Percentiles rank a stretch among this genome's conserved stretches.
phyloP scores from a whole-genome alignment of 2,888 invertebrate genomes.

The Drosophila borborema region DNA sequence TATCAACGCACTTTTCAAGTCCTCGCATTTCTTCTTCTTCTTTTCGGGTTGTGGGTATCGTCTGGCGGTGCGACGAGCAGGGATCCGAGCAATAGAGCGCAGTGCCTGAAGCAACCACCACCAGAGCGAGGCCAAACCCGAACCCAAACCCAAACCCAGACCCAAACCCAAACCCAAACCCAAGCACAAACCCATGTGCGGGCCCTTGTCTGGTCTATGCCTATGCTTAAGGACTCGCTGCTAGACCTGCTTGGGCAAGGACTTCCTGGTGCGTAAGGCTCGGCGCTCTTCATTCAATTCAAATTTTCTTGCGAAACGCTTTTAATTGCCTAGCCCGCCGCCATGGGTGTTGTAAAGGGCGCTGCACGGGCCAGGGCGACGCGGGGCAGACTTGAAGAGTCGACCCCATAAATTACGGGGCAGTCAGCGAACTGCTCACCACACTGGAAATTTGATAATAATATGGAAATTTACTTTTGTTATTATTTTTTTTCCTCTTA shows the following conservation, averaged over 20 bases:
- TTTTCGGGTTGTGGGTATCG: slow-evolving; percentile 72
- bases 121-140: slow-evolving; percentile 20
- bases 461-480: slow-evolving; percentile 63
- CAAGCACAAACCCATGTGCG: slow-evolving; percentile 36
- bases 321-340: slow-evolving; percentile 69
- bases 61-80: slow-evolving; percentile 73
- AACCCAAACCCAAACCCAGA: slow-evolving; percentile 20
- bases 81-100: slow-evolving; percentile 23
- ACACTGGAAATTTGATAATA: slow-evolving; percentile 67
- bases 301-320: slow-evolving; percentile 71
- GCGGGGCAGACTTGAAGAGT: slow-evolving; percentile 10
- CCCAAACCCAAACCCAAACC: slow-evolving; percentile 13
- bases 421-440: slow-evolving; percentile 53
- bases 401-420: slow-evolving; percentile 68
- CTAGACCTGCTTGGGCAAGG: slow-evolving; percentile 62
- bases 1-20: slow-evolving; percentile 68
- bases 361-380: neutral
- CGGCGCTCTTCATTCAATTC: slow-evolving; percentile 74
- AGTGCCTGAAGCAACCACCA: slow-evolving; percentile 60
- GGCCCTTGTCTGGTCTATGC: slow-evolving; percentile 48
- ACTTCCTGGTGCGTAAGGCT: slow-evolving; percentile 81
- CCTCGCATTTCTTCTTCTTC: slow-evolving; percentile 53
- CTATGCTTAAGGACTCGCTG: slow-evolving; percentile 57
- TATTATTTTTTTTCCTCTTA: slow-evolving; percentile 32
- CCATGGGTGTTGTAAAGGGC: slow-evolving; percentile 7